phyloP scores from a whole-genome alignment of 2,797 vertebrate species.

The Centroberyx gerrardi region DNA sequence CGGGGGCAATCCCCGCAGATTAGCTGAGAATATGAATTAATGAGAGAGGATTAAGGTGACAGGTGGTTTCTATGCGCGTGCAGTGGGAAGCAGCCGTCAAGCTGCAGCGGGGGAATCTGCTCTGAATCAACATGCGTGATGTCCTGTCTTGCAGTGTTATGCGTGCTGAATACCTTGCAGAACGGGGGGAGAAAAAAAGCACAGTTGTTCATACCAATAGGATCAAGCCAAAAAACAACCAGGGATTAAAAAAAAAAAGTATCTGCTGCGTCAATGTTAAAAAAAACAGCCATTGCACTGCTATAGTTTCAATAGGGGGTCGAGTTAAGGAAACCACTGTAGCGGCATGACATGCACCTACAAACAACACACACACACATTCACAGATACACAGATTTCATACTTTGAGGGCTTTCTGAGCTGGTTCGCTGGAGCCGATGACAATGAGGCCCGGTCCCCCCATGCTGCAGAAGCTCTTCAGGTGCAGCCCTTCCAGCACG shows the following conservation, averaged over 20 bases:
- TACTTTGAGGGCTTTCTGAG: slow-evolving; percentile 98
- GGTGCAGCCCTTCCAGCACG: slow-evolving; percentile 89
- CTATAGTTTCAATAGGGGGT: slow-evolving; percentile 24
- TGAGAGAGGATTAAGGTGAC: slow-evolving; percentile 61
- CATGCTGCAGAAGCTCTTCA: slow-evolving; percentile 99
- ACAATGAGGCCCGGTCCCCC: slow-evolving; percentile 95
- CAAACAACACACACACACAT: background rate
- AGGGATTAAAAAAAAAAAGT: slow-evolving; percentile 8
- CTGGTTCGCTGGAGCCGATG: slow-evolving; percentile 95
- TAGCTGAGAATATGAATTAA: slow-evolving; percentile 64
- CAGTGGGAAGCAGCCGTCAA: slow-evolving; percentile 43
- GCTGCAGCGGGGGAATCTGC: slow-evolving; percentile 43
- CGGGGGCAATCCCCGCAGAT: slow-evolving; percentile 56
- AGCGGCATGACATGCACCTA: slow-evolving; percentile 18
- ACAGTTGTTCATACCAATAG: slow-evolving; percentile 46
- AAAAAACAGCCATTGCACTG: slow-evolving; percentile 43
- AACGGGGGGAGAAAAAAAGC: slow-evolving; percentile 11
- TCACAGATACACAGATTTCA: slow-evolving; percentile 37
- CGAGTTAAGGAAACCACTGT: slow-evolving; percentile 18
- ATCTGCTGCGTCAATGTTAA: slow-evolving; percentile 47
- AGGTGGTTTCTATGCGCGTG: slow-evolving; percentile 54
- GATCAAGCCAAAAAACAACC: slow-evolving; percentile 38
- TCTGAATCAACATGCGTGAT: slow-evolving; percentile 64
- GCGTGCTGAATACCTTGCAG: slow-evolving; percentile 63
- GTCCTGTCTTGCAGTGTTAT: slow-evolving; percentile 61